Conservation (phyloP, 2,888 invertebrate genomes). For the Eilema caniola region DNA sequence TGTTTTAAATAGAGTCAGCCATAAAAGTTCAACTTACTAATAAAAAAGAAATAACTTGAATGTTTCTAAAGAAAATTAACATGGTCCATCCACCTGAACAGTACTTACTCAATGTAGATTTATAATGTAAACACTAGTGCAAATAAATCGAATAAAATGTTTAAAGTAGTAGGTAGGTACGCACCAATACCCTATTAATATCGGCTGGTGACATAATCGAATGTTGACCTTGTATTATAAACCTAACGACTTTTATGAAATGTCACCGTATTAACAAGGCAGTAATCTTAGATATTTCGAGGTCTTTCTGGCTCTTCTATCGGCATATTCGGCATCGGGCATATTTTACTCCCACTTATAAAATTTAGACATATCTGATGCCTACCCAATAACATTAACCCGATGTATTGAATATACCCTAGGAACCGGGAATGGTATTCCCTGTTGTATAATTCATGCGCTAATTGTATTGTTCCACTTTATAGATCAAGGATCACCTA, state of each 20-base stretch:
- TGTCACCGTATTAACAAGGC: background rate
- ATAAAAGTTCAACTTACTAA: too few species aligned
- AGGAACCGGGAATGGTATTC: too few species aligned
- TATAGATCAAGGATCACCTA: too few species aligned
- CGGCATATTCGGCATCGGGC: too few species aligned
- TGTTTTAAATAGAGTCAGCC: too few species aligned
- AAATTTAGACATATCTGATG: background rate
- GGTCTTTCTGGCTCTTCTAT: background rate
- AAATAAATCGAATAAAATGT: background rate
- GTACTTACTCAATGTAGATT: background rate
- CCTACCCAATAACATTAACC: background rate
- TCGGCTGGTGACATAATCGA: slow-evolving; percentile 21
- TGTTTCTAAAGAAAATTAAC: too few species aligned
- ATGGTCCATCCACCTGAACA: too few species aligned
- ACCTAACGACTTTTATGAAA: background rate
- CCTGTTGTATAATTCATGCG: too few species aligned
- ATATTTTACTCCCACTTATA: background rate
- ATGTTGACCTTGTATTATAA: slow-evolving; percentile 21
- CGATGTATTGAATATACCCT: background rate
- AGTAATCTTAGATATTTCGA: background rate
- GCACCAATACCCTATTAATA: background rate
- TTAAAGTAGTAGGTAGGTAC: background rate
- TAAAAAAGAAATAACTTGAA: too few species aligned
- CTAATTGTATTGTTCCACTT: too few species aligned
- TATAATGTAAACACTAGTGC: background rate